Conservation (phyloP, 2,888 invertebrate species). For the Eutolmus rufibarbis region DNA sequence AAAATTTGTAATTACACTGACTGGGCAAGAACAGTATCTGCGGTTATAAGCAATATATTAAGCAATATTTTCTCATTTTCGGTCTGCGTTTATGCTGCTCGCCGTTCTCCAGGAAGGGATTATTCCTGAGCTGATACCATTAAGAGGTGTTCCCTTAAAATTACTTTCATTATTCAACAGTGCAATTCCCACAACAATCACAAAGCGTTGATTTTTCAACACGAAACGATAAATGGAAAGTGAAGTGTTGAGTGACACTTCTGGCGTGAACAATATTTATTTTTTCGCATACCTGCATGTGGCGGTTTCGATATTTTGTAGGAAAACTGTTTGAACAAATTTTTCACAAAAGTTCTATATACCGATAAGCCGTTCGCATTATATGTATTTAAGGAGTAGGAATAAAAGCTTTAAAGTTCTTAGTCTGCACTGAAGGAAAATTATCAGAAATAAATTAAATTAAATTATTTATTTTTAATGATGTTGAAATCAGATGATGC, state of each 20-base stretch:
- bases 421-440: neutral
- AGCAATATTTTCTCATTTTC: neutral
- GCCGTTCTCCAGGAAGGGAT: neutral
- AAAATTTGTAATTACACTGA: constrained; percentile 27
- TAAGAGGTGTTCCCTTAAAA: neutral
- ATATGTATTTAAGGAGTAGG: neutral
- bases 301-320: too few species aligned
- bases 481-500: too few species aligned
- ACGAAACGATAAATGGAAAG: neutral
- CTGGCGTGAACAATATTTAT: neutral
- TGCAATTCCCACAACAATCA: neutral
- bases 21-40: constrained; percentile 21
- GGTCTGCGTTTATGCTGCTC: neutral
- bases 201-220: neutral
- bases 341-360: too few species aligned
- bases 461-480: too few species aligned
- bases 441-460: too few species aligned
- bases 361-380: neutral
- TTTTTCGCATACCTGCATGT: neutral
- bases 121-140: neutral
- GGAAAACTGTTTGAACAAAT: too few species aligned
- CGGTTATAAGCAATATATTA: constrained; percentile 29
- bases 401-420: neutral
- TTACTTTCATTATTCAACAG: neutral
- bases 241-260: neutral